Conservation (phyloP, 2,113 vertebrate genomes). For the Haliaeetus leucogaster region DNA sequence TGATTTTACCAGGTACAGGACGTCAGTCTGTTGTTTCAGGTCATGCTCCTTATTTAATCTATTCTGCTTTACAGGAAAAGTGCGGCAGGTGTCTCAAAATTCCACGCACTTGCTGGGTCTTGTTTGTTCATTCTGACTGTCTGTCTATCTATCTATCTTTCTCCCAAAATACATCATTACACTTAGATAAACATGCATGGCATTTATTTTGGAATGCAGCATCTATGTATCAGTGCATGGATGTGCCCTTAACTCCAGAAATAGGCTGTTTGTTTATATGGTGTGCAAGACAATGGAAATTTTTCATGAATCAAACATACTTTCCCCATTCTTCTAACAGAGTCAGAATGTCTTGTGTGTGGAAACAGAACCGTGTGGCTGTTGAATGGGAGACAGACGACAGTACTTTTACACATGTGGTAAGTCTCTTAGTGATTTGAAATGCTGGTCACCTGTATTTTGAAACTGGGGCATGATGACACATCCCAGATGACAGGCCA, state of each 20-base stretch:
- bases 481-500: not conserved
- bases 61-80: not conserved
- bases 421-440: not conserved
- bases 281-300: not conserved
- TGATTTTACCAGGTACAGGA: not conserved
- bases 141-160: not conserved
- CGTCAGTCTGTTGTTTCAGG: not conserved
- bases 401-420: not conserved
- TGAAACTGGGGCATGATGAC: not conserved
- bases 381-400: not conserved
- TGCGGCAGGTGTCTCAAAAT: not conserved
- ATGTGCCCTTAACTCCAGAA: not conserved
- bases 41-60: not conserved
- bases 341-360: not conserved
- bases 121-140: not conserved
- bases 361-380: not conserved
- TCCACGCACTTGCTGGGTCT: not conserved
- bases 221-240: not conserved
- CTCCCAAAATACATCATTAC: not conserved
- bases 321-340: not conserved
- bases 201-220: not conserved
- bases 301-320: not conserved
- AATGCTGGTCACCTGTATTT: not conserved
- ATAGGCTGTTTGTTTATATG: not conserved
- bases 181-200: not conserved